Evolutionary conservation across 2,797 vertebrate species (phyloP).

Genomic region (Mastacembelus armatus): DNA sequence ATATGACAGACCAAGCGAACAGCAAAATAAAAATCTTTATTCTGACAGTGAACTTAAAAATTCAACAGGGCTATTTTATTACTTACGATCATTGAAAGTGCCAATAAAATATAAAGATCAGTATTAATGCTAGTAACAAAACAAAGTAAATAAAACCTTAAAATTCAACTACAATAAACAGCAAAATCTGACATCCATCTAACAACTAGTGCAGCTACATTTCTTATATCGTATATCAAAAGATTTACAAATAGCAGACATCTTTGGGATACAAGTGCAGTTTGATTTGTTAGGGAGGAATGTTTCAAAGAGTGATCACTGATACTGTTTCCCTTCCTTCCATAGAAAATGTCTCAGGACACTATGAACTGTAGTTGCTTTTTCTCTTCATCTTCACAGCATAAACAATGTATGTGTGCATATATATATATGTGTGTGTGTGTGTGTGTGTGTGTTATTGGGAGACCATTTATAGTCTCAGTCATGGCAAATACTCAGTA

Average conservation of each 20-base stretch:
- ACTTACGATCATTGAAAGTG: slow-evolving; percentile 53
- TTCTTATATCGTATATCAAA: slow-evolving; percentile 32
- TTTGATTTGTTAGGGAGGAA: slow-evolving; percentile 32
- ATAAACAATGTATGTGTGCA: slow-evolving; percentile 18
- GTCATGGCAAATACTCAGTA: slow-evolving; percentile 34
- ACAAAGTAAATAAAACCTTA: slow-evolving; percentile 29
- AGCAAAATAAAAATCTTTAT: slow-evolving; percentile 77
- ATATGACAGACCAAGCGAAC: slow-evolving; percentile 10
- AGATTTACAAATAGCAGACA: slow-evolving; percentile 54
- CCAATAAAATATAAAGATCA: slow-evolving; percentile 45
- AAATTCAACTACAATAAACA: slow-evolving; percentile 24
- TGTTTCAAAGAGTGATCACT: slow-evolving; percentile 17
- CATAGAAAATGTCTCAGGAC: slow-evolving; percentile 28
- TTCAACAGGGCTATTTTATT: slow-evolving; percentile 30
- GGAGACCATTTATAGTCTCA: slow-evolving; percentile 38
- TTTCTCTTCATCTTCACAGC: slow-evolving; percentile 37
- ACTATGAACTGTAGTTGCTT: neutral
- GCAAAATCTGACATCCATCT: slow-evolving; percentile 38
- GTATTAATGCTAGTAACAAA: slow-evolving; percentile 28
- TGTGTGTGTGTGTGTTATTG: neutral
- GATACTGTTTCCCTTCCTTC: slow-evolving; percentile 19
- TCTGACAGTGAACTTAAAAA: slow-evolving; percentile 51
- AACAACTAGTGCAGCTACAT: slow-evolving; percentile 51
- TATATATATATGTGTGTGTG: too few species aligned
- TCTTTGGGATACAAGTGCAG: slow-evolving; percentile 52